These are phyloP conservation scores for Lysandra coridon DNA, from an alignment of 2,888 invertebrate genomes.

Conservation along the genomic window DNA sequence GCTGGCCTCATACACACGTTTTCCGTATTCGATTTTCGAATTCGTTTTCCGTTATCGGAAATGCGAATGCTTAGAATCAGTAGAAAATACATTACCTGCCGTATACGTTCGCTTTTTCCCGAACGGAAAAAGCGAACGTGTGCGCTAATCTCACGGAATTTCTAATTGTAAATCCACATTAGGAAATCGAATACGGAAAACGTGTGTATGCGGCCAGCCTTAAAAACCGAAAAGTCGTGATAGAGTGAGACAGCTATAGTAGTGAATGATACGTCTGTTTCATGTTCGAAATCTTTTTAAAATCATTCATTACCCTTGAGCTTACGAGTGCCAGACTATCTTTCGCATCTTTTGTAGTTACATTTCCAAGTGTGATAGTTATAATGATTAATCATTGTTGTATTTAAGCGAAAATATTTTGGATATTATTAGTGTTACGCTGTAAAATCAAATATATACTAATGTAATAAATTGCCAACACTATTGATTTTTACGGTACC, in stretches of 20 bases:
- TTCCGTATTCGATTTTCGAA: no score
- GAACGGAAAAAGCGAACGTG: no score
- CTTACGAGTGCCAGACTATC: constrained; percentile 36
- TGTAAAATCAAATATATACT: constrained; percentile 53
- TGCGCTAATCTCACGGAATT: no score
- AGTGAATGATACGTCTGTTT: background rate
- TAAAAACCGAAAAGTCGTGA: background rate
- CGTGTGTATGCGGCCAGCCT: no score
- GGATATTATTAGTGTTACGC: constrained; percentile 72
- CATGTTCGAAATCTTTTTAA: background rate
- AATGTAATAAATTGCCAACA: constrained; percentile 38
- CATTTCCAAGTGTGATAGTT: constrained; percentile 39
- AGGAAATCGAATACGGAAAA: no score
- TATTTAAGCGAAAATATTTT: constrained; percentile 71
- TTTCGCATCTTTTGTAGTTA: constrained; percentile 35
- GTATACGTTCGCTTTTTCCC: no score
- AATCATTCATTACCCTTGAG: constrained; percentile 34
- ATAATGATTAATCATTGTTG: constrained; percentile 53
- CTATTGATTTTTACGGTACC: constrained; percentile 33
- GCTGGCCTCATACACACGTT: no score
- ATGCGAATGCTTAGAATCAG: no score
- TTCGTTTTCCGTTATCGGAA: no score
- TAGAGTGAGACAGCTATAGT: constrained; percentile 22
- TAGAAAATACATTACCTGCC: no score
- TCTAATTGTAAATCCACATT: no score